Evolutionary conservation across 1,140 invertebrate genomes (phyloP).

Genomic region (Drosophila leontia): DNA sequence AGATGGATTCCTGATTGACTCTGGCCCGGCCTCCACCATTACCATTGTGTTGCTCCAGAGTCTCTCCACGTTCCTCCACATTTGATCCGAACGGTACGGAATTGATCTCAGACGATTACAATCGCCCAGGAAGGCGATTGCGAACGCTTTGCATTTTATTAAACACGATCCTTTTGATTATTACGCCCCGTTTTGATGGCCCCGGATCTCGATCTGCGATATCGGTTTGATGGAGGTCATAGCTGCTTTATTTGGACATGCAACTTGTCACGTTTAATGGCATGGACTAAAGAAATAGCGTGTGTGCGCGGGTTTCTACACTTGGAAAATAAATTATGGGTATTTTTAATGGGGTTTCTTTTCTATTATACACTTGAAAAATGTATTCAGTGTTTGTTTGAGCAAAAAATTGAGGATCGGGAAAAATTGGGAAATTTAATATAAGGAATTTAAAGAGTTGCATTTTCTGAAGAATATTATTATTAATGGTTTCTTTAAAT

Average conservation of each 20-base stretch:
- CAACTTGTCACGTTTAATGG: constrained; percentile 82
- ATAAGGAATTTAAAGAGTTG: no score
- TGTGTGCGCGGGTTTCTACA: constrained; percentile 38
- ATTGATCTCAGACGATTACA: constrained; percentile 34
- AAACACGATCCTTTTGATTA: constrained; percentile 76
- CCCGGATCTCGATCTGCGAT: constrained; percentile 40
- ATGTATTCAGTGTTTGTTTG: background rate
- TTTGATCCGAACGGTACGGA: background rate
- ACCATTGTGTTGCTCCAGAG: constrained; percentile 5
- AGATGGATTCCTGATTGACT: constrained; percentile 72
- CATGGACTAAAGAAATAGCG: constrained; percentile 51
- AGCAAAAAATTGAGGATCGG: no score
- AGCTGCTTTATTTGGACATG: constrained; percentile 76
- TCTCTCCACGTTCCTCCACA: constrained; percentile 9
- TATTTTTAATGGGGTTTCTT: background rate
- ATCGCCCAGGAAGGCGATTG: constrained; percentile 46
- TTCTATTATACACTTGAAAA: background rate
- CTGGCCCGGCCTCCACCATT: constrained; percentile 48
- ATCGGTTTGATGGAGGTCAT: constrained; percentile 55
- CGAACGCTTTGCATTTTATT: constrained; percentile 76
- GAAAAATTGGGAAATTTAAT: no score
- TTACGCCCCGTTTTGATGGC: constrained; percentile 54
- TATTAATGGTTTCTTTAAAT: no score
- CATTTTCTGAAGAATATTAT: no score
- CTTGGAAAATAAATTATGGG: constrained; percentile 11